Evolutionary conservation across 2,113 vertebrate genomes (phyloP).

Genomic region (Phalacrocorax aristotelis): DNA sequence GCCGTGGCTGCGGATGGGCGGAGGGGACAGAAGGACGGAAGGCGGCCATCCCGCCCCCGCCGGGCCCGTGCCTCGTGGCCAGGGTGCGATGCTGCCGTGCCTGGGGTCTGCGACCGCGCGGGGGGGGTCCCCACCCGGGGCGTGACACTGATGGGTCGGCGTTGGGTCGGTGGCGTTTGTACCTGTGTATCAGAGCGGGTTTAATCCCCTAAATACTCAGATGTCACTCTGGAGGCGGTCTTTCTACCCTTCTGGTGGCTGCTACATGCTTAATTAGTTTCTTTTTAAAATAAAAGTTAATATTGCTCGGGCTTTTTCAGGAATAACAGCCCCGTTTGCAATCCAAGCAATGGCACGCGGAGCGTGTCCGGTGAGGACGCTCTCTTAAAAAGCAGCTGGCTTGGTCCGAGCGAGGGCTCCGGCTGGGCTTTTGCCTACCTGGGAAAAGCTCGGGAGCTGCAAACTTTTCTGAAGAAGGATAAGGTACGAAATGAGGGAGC

Average conservation of each 20-base stretch:
- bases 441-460: not conserved
- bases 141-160: rapidly evolving
- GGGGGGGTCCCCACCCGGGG: not conserved
- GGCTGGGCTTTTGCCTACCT: not conserved
- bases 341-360: not conserved
- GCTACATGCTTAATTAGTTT: too few relatives aligned
- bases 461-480: not conserved
- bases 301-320: not conserved
- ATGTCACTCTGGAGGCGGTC: rapidly evolving
- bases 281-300: not conserved
- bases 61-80: not conserved
- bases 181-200: rapidly evolving
- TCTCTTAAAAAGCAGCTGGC: not conserved
- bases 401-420: not conserved
- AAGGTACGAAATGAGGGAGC: not conserved
- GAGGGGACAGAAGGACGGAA: not conserved
- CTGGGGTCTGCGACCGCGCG: not conserved
- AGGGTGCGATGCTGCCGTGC: not conserved
- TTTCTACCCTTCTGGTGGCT: not conserved
- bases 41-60: not conserved
- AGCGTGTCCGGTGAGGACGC: rapidly evolving
- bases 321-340: not conserved
- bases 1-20: not conserved
- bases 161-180: not conserved
- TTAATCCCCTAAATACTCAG: not conserved